phyloP scores from a whole-genome alignment of 1,140 invertebrate genomes.

The Camponotus floridanus region DNA sequence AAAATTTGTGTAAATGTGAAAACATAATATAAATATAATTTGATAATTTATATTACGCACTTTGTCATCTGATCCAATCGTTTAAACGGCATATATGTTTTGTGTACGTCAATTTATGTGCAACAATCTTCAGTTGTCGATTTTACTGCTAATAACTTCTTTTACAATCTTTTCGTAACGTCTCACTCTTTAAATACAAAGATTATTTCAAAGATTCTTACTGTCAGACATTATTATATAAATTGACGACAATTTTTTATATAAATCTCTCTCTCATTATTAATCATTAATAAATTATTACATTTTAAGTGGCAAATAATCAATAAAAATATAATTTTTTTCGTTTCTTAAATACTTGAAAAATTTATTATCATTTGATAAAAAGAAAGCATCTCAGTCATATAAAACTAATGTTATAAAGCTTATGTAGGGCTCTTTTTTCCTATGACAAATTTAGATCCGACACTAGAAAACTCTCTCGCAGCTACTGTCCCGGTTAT shows the following conservation, averaged over 20 bases:
- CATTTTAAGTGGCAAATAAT: neutral
- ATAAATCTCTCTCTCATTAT: neutral
- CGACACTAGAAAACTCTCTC: neutral
- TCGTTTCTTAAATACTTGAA: neutral
- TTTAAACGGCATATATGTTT: neutral
- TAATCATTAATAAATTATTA: neutral
- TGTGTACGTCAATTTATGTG: neutral
- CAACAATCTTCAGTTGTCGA: neutral
- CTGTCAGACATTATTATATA: neutral
- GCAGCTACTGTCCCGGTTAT: slow-evolving; percentile 33
- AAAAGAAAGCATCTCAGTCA: neutral
- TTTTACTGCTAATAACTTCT: neutral
- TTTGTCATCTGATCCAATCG: neutral
- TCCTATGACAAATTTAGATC: neutral
- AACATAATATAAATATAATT: neutral
- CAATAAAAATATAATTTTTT: neutral
- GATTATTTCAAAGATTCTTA: neutral
- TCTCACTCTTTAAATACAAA: neutral
- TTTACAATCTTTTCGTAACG: too few relatives aligned
- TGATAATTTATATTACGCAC: neutral
- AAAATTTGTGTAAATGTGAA: neutral
- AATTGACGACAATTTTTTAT: neutral
- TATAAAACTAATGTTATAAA: neutral
- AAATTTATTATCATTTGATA: neutral
- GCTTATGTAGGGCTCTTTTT: neutral